These are phyloP conservation scores for Clusia tigrina DNA, from an alignment of 2,888 invertebrate genomes.

Conservation along the genomic window DNA sequence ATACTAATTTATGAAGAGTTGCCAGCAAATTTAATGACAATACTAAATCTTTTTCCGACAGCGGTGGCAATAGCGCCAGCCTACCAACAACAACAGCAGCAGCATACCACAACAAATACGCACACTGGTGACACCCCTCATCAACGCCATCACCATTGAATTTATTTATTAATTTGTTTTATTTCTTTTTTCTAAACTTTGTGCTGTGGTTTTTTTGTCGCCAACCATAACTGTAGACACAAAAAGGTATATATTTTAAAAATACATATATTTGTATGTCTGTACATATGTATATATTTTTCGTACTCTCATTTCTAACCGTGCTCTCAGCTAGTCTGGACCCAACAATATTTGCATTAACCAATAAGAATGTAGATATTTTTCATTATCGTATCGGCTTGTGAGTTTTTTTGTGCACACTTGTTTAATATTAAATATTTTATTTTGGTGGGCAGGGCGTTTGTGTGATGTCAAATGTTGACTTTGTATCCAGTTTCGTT, in stretches of 20 bases:
- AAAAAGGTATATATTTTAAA: too few relatives aligned
- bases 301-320: constrained; percentile 5
- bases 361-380: constrained; percentile 63
- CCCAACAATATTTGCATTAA: constrained; percentile 51
- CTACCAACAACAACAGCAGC: constrained; percentile 3
- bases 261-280: neutral
- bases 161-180: too few relatives aligned
- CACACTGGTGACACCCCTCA: constrained; percentile 23
- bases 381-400: constrained; percentile 40
- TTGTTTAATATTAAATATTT: too few relatives aligned
- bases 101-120: neutral
- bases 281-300: neutral
- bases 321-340: constrained; percentile 2
- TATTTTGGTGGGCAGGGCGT: too few relatives aligned
- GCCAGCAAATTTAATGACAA: constrained; percentile 41
- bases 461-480: too few relatives aligned
- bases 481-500: too few relatives aligned
- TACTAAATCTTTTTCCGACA: constrained; percentile 38
- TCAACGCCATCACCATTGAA: constrained; percentile 12
- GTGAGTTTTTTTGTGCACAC: too few relatives aligned
- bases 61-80: constrained; percentile 11
- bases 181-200: too few relatives aligned
- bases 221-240: too few relatives aligned
- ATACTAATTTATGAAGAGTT: constrained; percentile 38
- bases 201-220: neutral